A percentile compares a stretch with the other conserved stretches of the same genome.
These are phyloP conservation scores for Cactoblastis cactorum DNA, from an alignment of 2,888 invertebrate species.

Conservation along the genomic window DNA sequence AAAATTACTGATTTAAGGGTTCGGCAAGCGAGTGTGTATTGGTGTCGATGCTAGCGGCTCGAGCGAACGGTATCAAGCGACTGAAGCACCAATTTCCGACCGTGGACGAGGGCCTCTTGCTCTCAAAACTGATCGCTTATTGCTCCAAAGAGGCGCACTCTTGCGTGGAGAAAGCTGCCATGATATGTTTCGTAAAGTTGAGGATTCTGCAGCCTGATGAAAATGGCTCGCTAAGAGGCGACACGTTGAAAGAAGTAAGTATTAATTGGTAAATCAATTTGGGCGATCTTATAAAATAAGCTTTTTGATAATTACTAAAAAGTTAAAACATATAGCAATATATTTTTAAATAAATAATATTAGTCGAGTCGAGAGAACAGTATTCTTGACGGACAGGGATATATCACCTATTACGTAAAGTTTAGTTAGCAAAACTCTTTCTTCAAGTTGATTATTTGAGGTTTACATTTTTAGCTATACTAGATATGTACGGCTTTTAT, in stretches of 20 bases:
- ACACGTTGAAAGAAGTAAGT: constrained; percentile 86
- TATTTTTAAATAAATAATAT: no score
- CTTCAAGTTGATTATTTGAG: no score
- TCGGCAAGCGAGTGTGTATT: constrained; percentile 97
- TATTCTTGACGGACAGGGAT: no score
- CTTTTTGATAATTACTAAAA: no score
- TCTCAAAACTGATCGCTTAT: constrained; percentile 96
- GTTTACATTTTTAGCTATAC: no score
- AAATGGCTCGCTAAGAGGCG: constrained; percentile 88
- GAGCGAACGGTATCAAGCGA: constrained; percentile 91
- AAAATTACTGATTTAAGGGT: constrained; percentile 79
- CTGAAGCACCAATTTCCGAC: constrained; percentile 91
- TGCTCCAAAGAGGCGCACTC: constrained; percentile 95
- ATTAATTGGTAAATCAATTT: no score
- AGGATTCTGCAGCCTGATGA: constrained; percentile 94
- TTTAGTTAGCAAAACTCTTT: no score
- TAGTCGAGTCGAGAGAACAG: no score
- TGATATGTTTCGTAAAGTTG: constrained; percentile 95
- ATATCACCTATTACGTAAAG: no score
- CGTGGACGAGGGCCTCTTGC: constrained; percentile 92
- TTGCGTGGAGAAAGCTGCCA: constrained; percentile 95
- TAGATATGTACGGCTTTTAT: no score
- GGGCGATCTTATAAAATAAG: no score
- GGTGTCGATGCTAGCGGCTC: constrained; percentile 94
- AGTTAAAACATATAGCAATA: no score